Evolutionary conservation across 2,888 invertebrate species (phyloP).

Genomic region (Gymnosoma rotundatum): DNA sequence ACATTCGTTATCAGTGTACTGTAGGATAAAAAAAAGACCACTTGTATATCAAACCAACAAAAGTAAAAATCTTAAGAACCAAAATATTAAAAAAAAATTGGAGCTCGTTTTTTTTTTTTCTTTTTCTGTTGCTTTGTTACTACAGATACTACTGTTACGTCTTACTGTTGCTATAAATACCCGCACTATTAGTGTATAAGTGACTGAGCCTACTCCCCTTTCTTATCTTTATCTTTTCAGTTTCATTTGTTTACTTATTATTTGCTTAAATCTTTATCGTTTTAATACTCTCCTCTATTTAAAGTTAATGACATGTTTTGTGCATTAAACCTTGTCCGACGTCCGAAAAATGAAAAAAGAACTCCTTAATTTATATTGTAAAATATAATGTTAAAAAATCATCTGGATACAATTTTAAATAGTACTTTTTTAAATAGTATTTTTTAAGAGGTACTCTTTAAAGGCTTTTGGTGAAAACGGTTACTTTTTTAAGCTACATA

Average conservation of each 20-base stretch:
- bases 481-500: too few relatives aligned
- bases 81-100: conserved; percentile 46
- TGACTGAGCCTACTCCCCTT: conserved; percentile 58
- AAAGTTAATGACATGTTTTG: neutral
- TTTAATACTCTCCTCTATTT: conserved; percentile 21
- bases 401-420: too few relatives aligned
- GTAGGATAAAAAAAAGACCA: conserved; percentile 29
- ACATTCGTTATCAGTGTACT: conserved; percentile 48
- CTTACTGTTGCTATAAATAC: conserved; percentile 37
- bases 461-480: too few relatives aligned
- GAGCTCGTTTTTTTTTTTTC: conserved; percentile 36
- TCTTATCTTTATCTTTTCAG: conserved; percentile 64
- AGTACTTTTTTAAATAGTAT: too few relatives aligned
- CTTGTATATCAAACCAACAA: conserved; percentile 52
- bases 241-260: conserved; percentile 71
- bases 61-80: conserved; percentile 21
- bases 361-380: neutral
- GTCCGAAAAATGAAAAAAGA: neutral
- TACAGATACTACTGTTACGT: conserved; percentile 43
- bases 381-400: neutral
- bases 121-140: neutral
- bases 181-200: conserved; percentile 17
- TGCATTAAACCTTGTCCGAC: neutral
- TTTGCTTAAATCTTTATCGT: conserved; percentile 72
- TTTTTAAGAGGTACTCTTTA: too few relatives aligned